A percentile compares a stretch with the other conserved stretches of the same genome.
phyloP scores from a whole-genome alignment of 2,888 invertebrate genomes.

The Ecdyonurus torrentis region DNA sequence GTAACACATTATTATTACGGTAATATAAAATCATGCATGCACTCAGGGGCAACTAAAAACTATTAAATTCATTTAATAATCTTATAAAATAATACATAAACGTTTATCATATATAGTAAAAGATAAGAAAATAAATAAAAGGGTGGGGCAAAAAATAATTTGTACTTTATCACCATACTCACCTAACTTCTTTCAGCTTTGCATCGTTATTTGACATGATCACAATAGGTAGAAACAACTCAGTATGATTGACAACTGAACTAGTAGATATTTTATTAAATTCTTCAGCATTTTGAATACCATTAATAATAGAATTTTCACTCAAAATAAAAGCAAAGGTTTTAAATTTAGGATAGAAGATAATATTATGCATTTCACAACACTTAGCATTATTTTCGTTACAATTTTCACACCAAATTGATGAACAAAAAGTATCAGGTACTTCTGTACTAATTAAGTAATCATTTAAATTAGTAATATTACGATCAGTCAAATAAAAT shows the following conservation, averaged over 20 bases:
- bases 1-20: no score
- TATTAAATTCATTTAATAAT: no score
- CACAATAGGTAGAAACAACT: slow-evolving; percentile 21
- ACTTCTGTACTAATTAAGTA: background rate
- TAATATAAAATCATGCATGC: no score
- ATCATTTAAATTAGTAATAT: background rate
- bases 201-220: slow-evolving; percentile 11
- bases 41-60: no score
- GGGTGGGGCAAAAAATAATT: no score
- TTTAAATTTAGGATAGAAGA: slow-evolving; percentile 21
- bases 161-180: background rate
- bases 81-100: no score
- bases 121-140: no score
- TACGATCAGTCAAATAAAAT: background rate
- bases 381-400: background rate
- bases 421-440: background rate
- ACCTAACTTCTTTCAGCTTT: background rate
- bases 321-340: slow-evolving; percentile 25
- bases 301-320: slow-evolving; percentile 20
- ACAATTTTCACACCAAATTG: background rate
- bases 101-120: no score
- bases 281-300: slow-evolving; percentile 18
- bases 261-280: slow-evolving; percentile 23
- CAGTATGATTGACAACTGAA: slow-evolving; percentile 25
- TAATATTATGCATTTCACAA: slow-evolving; percentile 27